Evolutionary conservation across 2,797 vertebrate species (phyloP).

Genomic region (Semaprochilodus insignis): DNA sequence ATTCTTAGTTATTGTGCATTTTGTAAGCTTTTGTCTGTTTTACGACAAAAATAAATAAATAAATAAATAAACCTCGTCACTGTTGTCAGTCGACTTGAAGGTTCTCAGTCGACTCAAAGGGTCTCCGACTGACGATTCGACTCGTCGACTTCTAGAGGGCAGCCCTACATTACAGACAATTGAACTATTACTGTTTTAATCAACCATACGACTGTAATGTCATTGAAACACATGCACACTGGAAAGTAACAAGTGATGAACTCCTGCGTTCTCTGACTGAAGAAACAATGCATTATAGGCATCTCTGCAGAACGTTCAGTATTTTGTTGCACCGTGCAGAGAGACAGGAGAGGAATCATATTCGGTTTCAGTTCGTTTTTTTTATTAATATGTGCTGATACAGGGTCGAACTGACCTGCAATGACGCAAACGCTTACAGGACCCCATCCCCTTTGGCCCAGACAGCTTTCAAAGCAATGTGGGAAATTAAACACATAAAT

Average conservation of each 20-base stretch:
- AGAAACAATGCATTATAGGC: not conserved
- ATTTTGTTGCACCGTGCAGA: constrained; percentile 9
- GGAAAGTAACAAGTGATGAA: not conserved
- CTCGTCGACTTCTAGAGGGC: too few species aligned
- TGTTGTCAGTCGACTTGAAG: too few species aligned
- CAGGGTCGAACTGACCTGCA: constrained; percentile 77
- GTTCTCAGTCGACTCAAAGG: too few species aligned
- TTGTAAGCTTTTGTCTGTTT: too few species aligned
- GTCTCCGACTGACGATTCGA: too few species aligned
- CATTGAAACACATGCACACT: constrained; percentile 1
- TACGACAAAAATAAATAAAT: too few species aligned
- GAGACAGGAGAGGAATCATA: constrained; percentile 7
- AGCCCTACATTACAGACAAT: too few species aligned
- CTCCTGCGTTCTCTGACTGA: not conserved
- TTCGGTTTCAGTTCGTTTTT: constrained; percentile 65
- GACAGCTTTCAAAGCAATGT: constrained; percentile 74
- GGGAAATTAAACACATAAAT: constrained; percentile 61
- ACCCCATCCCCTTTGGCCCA: constrained; percentile 74
- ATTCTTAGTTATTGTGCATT: too few species aligned
- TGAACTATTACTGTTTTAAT: not conserved
- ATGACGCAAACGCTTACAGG: constrained; percentile 76
- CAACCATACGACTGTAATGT: not conserved
- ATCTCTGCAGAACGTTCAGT: constrained; percentile 5
- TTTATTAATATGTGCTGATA: constrained; percentile 82
- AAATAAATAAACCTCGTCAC: too few species aligned